Conservation (phyloP, 2,113 vertebrate species). For the Daphoenositta chrysoptera region DNA sequence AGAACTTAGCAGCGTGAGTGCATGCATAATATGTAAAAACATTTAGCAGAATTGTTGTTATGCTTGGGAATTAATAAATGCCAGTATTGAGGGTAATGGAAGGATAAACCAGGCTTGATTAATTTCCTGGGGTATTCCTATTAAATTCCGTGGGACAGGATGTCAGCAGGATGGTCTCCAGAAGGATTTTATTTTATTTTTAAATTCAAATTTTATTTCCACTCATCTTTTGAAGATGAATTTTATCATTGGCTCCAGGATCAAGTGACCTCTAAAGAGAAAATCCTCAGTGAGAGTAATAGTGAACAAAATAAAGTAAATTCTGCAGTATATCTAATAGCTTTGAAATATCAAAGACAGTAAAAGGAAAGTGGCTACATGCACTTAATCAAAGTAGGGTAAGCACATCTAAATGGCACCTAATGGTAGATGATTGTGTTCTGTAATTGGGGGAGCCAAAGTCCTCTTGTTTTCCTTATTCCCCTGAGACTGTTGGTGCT, state of each 20-base stretch:
- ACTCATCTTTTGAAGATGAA: background rate
- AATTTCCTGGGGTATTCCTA: background rate
- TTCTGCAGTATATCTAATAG: background rate
- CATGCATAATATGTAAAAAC: conserved; percentile 2
- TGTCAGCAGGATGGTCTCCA: background rate
- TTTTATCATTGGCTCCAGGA: background rate
- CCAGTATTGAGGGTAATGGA: background rate
- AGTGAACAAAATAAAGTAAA: background rate
- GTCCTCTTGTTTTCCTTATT: background rate
- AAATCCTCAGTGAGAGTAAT: background rate
- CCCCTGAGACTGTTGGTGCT: background rate
- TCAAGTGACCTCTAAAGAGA: background rate
- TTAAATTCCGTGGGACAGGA: background rate
- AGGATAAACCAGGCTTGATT: background rate
- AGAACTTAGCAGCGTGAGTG: background rate
- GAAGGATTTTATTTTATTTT: background rate
- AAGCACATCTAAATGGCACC: background rate
- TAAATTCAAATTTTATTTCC: background rate
- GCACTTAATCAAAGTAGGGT: background rate
- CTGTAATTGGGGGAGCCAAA: background rate
- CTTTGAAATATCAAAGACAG: background rate
- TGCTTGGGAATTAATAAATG: conserved; percentile 1
- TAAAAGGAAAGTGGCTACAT: background rate
- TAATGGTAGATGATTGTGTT: background rate
- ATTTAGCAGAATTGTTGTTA: conserved; percentile 1